Evolutionary conservation across 2,113 vertebrate genomes (phyloP).

Genomic region (Serilophus lunatus): DNA sequence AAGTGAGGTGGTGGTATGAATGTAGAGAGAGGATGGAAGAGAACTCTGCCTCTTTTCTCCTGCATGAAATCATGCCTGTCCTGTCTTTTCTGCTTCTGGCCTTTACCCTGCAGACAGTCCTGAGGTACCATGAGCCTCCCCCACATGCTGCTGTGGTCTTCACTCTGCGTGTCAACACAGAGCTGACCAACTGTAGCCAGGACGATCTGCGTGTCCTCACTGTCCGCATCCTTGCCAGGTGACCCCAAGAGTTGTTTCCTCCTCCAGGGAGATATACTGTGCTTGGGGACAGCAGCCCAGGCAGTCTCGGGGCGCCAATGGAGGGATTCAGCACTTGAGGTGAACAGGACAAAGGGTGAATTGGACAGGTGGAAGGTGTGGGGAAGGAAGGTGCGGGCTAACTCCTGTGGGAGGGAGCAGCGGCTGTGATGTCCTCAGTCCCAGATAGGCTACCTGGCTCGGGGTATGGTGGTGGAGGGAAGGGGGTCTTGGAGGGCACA

Average conservation of each 20-base stretch:
- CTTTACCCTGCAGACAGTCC: neutral
- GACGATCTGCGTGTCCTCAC: neutral
- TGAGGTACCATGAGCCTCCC: neutral
- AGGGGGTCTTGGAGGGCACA: neutral
- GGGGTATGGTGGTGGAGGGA: neutral
- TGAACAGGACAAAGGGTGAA: neutral
- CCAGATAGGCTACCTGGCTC: neutral
- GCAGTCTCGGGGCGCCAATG: neutral
- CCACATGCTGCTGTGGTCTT: neutral
- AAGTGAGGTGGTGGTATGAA: conserved; percentile 61
- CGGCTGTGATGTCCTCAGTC: accelerated
- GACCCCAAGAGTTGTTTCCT: neutral
- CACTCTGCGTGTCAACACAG: conserved; percentile 1
- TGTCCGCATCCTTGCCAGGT: neutral
- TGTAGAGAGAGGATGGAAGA: neutral
- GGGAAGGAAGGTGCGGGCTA: neutral
- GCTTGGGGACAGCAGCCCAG: neutral
- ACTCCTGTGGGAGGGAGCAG: neutral
- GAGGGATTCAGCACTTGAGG: neutral
- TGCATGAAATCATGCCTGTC: neutral
- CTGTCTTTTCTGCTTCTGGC: neutral
- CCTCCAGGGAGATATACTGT: neutral
- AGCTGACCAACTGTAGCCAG: conserved; percentile 32
- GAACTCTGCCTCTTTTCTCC: neutral
- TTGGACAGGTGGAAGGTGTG: neutral